Evolutionary conservation across 1,140 invertebrate species (phyloP).

Genomic region (Papilio helenus): DNA sequence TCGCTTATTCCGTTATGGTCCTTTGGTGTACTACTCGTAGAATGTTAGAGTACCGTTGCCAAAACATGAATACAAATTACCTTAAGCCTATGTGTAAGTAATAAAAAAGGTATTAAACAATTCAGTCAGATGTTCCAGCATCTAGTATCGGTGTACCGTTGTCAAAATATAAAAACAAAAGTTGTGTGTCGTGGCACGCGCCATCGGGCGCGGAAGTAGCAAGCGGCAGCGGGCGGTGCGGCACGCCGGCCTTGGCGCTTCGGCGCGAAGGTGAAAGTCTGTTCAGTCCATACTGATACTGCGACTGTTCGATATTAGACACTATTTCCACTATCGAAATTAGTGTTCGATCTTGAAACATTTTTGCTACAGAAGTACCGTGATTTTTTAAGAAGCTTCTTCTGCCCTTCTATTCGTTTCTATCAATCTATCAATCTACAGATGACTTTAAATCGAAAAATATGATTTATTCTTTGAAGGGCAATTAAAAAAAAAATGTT

Average conservation of each 20-base stretch:
- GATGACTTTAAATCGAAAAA: not conserved
- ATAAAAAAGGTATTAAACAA: too few species aligned
- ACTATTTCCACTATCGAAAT: not conserved
- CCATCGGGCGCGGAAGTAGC: conserved; percentile 62
- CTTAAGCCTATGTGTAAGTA: too few species aligned
- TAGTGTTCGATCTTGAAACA: not conserved
- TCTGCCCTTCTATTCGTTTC: too few species aligned
- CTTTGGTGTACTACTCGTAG: too few species aligned
- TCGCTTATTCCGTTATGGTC: too few species aligned
- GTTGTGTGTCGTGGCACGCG: conserved; percentile 50
- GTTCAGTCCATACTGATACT: conserved; percentile 26
- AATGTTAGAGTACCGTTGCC: not conserved
- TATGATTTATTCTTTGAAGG: not conserved
- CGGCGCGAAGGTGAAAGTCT: conserved; percentile 79
- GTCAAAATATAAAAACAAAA: conserved; percentile 46
- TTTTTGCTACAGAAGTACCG: not conserved
- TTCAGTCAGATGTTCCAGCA: not conserved
- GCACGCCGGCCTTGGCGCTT: conserved; percentile 65
- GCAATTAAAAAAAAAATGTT: too few species aligned
- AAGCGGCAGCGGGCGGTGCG: conserved; percentile 48
- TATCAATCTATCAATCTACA: not conserved
- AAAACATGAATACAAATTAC: not conserved
- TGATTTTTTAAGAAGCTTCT: not conserved
- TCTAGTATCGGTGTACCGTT: conserved; percentile 14
- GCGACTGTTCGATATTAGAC: conserved; percentile 72